These are phyloP conservation scores for Corythornis vintsioides DNA, from an alignment of 2,113 vertebrate species.

Conservation along the genomic window DNA sequence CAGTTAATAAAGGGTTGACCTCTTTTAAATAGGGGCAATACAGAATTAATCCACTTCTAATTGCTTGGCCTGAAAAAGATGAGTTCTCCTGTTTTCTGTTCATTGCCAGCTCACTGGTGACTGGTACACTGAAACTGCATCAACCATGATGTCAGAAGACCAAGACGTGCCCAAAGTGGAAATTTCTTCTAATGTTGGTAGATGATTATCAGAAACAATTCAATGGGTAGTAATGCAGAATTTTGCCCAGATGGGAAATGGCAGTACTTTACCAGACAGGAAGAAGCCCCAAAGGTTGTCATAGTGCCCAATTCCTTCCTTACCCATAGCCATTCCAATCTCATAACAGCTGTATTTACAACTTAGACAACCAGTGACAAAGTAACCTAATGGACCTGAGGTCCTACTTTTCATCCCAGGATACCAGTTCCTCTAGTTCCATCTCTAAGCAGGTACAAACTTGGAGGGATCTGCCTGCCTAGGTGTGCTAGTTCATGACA, in stretches of 20 bases:
- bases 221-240: not conserved
- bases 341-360: not conserved
- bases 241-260: not conserved
- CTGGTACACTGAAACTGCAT: not conserved
- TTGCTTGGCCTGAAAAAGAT: not conserved
- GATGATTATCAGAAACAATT: not conserved
- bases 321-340: not conserved
- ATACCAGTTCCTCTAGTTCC: not conserved
- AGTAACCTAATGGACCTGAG: not conserved
- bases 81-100: not conserved
- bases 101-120: not conserved
- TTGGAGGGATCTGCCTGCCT: not conserved
- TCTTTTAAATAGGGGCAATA: not conserved
- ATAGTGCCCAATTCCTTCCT: not conserved
- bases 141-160: not conserved
- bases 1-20: not conserved
- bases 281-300: not conserved
- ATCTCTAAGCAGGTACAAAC: not conserved
- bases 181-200: not conserved
- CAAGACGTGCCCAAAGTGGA: not conserved
- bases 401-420: not conserved
- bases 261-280: not conserved
- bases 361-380: not conserved
- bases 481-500: not conserved
- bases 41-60: not conserved